A percentile compares a stretch with the other conserved stretches of the same genome.
Conservation (phyloP, 2,888 invertebrate genomes). For the Allophyes oxyacanthae region DNA sequence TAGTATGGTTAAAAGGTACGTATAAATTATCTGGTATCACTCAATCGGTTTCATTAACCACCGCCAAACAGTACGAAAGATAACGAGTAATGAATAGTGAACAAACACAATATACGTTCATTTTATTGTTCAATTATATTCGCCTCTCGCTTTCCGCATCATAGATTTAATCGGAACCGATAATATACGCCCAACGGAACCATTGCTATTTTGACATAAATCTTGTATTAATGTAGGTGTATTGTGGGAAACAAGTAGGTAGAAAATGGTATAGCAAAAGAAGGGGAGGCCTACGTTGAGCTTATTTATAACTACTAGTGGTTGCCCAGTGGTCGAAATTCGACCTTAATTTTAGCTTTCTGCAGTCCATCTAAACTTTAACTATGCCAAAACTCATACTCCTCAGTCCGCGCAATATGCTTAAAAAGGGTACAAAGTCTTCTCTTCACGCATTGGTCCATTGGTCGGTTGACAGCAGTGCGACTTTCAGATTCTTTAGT, state of each 20-base stretch:
- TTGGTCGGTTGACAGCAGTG: no score
- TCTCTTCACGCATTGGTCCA: no score
- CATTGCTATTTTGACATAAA: conserved; percentile 37
- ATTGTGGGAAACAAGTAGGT: conserved; percentile 22
- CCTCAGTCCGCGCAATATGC: no score
- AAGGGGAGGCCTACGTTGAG: no score
- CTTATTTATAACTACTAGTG: no score
- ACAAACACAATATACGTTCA: conserved; percentile 36
- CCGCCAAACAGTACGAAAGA: conserved; percentile 19
- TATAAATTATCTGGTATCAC: not conserved
- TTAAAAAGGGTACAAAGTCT: no score
- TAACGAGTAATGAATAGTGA: conserved; percentile 38
- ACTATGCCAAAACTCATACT: no score
- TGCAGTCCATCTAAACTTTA: no score
- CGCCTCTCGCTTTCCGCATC: conserved; percentile 23
- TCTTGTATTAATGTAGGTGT: conserved; percentile 32
- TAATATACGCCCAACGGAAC: conserved; percentile 35
- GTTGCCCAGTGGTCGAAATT: no score
- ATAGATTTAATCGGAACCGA: conserved; percentile 40
- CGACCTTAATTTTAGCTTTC: no score
- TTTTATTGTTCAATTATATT: conserved; percentile 48
- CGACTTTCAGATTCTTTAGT: no score
- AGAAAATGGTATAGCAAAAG: not conserved
- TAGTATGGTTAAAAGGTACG: not conserved
- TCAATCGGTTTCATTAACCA: conserved; percentile 21